Conservation (phyloP, 2,797 vertebrate genomes). For the Arnoldichthys spilopterus region DNA sequence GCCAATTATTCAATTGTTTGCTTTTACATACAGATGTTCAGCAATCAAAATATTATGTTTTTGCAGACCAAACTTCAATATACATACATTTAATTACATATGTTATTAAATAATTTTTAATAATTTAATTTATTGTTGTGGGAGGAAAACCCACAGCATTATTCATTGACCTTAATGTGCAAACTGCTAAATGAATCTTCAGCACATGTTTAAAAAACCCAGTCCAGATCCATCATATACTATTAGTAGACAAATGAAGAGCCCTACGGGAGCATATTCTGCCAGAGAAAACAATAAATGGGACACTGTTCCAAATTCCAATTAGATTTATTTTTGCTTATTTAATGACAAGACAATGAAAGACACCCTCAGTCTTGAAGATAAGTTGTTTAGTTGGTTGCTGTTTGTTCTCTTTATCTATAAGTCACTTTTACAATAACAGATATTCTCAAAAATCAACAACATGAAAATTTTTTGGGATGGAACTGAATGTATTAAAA, state of each 20-base stretch:
- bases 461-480: neutral
- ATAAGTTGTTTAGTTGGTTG: slow-evolving; percentile 37
- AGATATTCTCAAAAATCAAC: slow-evolving; percentile 13
- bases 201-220: slow-evolving; percentile 18
- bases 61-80: no score
- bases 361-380: slow-evolving; percentile 21
- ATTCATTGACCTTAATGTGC: slow-evolving; percentile 7
- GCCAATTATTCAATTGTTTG: no score
- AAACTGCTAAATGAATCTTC: slow-evolving; percentile 20
- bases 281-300: slow-evolving; percentile 44
- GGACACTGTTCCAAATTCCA: slow-evolving; percentile 40
- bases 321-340: slow-evolving; percentile 39
- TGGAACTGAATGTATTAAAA: neutral
- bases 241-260: slow-evolving; percentile 31
- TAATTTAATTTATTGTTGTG: neutral
- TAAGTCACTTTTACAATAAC: slow-evolving; percentile 37
- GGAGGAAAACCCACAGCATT: slow-evolving; percentile 13
- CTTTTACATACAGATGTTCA: no score
- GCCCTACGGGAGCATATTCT: slow-evolving; percentile 24
- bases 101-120: slow-evolving; percentile 24
- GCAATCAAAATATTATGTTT: no score
- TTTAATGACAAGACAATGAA: slow-evolving; percentile 37
- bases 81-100: no score
- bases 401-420: slow-evolving; percentile 22
- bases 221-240: slow-evolving; percentile 48